phyloP scores from a whole-genome alignment of 1,140 invertebrate species.

The Theocolax elegans region DNA sequence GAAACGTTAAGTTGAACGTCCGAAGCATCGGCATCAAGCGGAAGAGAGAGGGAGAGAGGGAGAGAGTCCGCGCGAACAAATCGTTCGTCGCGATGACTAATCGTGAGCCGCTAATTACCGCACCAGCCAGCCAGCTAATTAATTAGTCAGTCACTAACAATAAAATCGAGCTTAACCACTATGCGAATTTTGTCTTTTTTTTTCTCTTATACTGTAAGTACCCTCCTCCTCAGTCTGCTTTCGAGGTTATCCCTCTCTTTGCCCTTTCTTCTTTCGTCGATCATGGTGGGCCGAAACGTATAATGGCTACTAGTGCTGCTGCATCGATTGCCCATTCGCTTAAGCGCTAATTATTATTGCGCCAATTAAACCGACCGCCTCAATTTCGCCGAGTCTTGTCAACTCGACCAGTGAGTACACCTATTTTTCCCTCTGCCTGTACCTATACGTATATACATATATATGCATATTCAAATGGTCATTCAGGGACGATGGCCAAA shows the following conservation, averaged over 20 bases:
- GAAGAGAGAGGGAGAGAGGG: neutral
- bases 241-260: no score
- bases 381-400: neutral
- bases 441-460: no score
- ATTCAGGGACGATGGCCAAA: no score
- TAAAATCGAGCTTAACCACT: constrained; percentile 12
- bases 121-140: constrained; percentile 41
- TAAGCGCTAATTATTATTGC: constrained; percentile 1
- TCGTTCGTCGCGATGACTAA: constrained; percentile 48
- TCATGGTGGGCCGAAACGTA: neutral
- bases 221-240: no score
- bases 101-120: constrained; percentile 45
- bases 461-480: no score
- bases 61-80: constrained; percentile 36
- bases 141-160: constrained; percentile 48
- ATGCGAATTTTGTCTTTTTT: neutral
- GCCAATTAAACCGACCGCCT: neutral
- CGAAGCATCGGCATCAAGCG: neutral
- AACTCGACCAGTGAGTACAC: no score
- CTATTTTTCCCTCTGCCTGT: no score
- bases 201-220: no score
- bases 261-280: neutral
- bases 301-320: neutral
- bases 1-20: neutral
- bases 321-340: neutral